These are phyloP conservation scores for Epinephelus coioides DNA, from an alignment of 2,797 vertebrate genomes.

Conservation along the genomic window DNA sequence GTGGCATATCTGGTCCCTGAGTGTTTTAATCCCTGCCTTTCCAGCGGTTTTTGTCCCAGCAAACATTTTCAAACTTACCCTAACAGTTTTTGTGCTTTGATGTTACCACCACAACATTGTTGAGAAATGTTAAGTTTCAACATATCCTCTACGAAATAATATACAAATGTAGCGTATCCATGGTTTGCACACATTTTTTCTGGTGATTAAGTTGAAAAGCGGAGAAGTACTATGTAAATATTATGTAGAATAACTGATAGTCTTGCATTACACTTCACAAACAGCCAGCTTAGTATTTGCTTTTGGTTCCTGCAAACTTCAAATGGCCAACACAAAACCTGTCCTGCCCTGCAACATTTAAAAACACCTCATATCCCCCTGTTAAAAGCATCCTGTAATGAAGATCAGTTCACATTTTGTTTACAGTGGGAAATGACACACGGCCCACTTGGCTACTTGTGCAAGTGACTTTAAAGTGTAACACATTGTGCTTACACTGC, in stretches of 20 bases:
- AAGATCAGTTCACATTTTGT: constrained; percentile 43
- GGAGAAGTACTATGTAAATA: background rate
- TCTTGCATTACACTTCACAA: background rate
- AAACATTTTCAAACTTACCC: too few species aligned
- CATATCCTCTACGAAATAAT: too few species aligned
- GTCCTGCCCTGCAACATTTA: constrained; percentile 44
- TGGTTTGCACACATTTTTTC: too few species aligned
- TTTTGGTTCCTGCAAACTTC: constrained; percentile 70
- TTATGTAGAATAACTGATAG: background rate
- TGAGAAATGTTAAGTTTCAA: too few species aligned
- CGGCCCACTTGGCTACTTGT: constrained; percentile 1
- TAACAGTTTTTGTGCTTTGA: too few species aligned
- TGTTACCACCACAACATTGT: too few species aligned
- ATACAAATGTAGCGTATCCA: too few species aligned
- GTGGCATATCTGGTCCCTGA: too few species aligned
- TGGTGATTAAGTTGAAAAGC: too few species aligned
- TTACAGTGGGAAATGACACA: constrained; percentile 75
- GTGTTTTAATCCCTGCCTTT: too few species aligned
- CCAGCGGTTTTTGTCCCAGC: too few species aligned
- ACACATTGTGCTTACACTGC: background rate
- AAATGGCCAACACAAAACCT: constrained; percentile 68
- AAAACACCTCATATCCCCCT: constrained; percentile 35
- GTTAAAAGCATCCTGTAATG: constrained; percentile 39
- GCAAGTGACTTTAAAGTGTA: constrained; percentile 7
- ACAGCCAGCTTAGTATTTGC: background rate